phyloP scores from a whole-genome alignment of 2,113 vertebrate species.

The Aphelocoma coerulescens region DNA sequence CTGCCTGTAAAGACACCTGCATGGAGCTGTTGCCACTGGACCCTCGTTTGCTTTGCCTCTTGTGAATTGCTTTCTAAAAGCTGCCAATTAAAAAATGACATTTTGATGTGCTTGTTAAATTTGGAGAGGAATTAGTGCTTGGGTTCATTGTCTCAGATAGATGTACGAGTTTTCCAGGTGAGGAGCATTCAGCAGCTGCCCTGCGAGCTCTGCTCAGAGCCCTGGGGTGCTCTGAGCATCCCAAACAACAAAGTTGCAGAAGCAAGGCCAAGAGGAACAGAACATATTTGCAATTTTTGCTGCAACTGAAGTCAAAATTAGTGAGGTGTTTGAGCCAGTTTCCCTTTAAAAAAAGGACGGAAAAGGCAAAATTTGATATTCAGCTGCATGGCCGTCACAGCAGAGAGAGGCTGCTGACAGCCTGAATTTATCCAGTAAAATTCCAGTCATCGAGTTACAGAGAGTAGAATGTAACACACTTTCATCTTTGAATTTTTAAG shows the following conservation, averaged over 20 bases:
- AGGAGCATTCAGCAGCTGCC: not conserved
- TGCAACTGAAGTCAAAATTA: not conserved
- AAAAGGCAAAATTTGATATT: not conserved
- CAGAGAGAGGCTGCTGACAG: not conserved
- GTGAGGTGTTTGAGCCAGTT: not conserved
- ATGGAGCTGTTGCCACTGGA: not conserved
- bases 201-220: not conserved
- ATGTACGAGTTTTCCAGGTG: not conserved
- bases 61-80: not conserved
- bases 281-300: not conserved
- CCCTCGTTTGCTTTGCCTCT: not conserved
- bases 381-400: not conserved
- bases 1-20: not conserved
- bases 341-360: not conserved
- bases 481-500: not conserved
- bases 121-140: not conserved
- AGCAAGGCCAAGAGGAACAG: not conserved
- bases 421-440: not conserved
- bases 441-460: not conserved
- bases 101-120: not conserved
- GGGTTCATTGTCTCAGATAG: not conserved
- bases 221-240: not conserved
- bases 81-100: not conserved
- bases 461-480: not conserved
- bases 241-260: not conserved